A percentile compares a stretch with the other conserved stretches of the same genome.
These are phyloP conservation scores for Ianthella basta DNA, from an alignment of 37 sponge, comb jelly and placozoan species.

Conservation along the genomic window DNA sequence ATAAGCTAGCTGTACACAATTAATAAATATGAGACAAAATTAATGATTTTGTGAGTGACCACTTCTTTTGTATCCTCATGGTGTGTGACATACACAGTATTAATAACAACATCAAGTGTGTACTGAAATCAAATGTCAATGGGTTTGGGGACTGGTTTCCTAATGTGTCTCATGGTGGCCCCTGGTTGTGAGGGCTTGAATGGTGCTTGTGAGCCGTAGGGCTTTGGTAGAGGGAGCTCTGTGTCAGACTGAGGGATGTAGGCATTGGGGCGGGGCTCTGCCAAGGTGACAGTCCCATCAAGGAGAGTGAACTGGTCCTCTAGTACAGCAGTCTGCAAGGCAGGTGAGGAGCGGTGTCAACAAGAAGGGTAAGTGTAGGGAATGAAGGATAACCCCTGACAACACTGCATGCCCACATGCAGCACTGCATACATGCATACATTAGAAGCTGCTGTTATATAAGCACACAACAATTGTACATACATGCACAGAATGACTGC, in stretches of 20 bases:
- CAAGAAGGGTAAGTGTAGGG: not conserved
- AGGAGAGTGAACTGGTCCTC: constrained; percentile 61
- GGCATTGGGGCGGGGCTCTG: constrained; percentile 93
- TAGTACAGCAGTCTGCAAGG: constrained; percentile 25
- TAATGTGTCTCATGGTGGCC: constrained; percentile 91
- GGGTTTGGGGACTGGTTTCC: constrained; percentile 92
- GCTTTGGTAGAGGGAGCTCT: constrained; percentile 95
- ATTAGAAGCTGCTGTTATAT: too few relatives aligned
- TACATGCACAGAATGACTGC: too few relatives aligned
- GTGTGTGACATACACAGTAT: not conserved
- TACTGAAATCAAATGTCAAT: constrained; percentile 85
- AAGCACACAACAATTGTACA: too few relatives aligned
- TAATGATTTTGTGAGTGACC: too few relatives aligned
- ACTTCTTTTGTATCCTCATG: too few relatives aligned
- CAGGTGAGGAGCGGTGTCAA: not conserved
- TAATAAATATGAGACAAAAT: too few relatives aligned
- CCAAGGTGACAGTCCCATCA: constrained; percentile 83
- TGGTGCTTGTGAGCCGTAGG: constrained; percentile 96
- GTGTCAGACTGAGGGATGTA: constrained; percentile 88
- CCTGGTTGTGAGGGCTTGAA: constrained; percentile 96
- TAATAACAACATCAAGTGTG: not conserved
- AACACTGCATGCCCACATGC: too few relatives aligned
- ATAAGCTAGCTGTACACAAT: too few relatives aligned
- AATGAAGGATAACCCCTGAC: too few relatives aligned
- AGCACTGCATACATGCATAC: too few relatives aligned